Conservation (phyloP, 2,888 invertebrate species). For the Drosophila yooni region DNA sequence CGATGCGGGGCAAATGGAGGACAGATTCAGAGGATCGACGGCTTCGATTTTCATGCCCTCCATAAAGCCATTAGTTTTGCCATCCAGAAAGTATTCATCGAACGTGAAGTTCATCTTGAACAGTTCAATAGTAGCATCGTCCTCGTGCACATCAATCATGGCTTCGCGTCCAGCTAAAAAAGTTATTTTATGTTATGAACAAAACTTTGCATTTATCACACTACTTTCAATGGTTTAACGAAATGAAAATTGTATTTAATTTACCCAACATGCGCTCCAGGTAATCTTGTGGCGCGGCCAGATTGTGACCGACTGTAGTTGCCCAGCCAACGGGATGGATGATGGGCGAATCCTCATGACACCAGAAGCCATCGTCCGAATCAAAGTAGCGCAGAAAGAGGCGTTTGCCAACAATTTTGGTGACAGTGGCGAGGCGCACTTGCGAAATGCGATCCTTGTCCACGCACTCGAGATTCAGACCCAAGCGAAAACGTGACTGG, state of each 20-base stretch:
- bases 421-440: conserved; percentile 94
- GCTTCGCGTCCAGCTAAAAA: conserved; percentile 84
- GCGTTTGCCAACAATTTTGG: conserved; percentile 96
- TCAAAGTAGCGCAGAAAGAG: conserved; percentile 96
- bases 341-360: conserved; percentile 96
- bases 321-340: conserved; percentile 99
- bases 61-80: conserved; percentile 87
- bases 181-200: neutral
- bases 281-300: conserved; percentile 93
- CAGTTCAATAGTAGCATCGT: conserved; percentile 92
- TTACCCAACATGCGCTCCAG: conserved; percentile 90
- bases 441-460: conserved; percentile 98
- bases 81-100: conserved; percentile 86
- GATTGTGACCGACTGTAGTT: conserved; percentile 93
- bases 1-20: conserved; percentile 97
- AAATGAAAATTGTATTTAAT: neutral
- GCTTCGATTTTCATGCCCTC: conserved; percentile 98
- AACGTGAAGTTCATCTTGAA: conserved; percentile 89
- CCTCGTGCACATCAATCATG: conserved; percentile 87
- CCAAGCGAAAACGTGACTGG: conserved; percentile 92
- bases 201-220: neutral
- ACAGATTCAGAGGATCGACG: conserved; percentile 97
- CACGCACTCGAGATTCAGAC: conserved; percentile 95
- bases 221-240: neutral
- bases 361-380: conserved; percentile 97